A percentile compares a stretch with the other conserved stretches of the same genome.
Conservation (phyloP, 2,113 vertebrate species). For the Myocastor coypus region DNA sequence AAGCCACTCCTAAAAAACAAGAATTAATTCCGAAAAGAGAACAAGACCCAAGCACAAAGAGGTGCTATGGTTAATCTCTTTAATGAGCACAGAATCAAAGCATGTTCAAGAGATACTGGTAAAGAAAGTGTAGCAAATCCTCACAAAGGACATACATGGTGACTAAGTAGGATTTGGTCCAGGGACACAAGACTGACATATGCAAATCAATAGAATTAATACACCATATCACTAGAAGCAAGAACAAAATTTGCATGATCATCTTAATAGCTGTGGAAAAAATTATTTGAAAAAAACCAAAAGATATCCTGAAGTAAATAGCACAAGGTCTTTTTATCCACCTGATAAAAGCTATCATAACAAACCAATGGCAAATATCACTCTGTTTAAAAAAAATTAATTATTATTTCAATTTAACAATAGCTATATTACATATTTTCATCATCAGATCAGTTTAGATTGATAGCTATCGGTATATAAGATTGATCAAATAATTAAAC, state of each 20-base stretch:
- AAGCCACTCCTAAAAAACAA: background rate
- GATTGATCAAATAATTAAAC: no score
- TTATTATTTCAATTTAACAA: no score
- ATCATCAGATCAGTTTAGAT: no score
- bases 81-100: background rate
- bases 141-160: background rate
- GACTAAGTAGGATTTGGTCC: background rate
- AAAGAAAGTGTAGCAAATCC: background rate
- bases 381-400: no score
- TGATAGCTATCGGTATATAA: no score
- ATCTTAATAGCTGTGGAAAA: background rate
- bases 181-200: background rate
- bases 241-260: background rate
- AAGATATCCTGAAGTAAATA: background rate
- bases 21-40: background rate
- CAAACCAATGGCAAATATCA: background rate
- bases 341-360: background rate
- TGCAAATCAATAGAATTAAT: background rate
- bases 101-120: background rate
- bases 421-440: no score
- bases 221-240: background rate
- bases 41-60: background rate
- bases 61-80: background rate
- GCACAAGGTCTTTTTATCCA: background rate
- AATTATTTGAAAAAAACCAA: background rate